Evolutionary conservation across 2,113 vertebrate species (phyloP).

Genomic region (Trochalopteron elliotii): DNA sequence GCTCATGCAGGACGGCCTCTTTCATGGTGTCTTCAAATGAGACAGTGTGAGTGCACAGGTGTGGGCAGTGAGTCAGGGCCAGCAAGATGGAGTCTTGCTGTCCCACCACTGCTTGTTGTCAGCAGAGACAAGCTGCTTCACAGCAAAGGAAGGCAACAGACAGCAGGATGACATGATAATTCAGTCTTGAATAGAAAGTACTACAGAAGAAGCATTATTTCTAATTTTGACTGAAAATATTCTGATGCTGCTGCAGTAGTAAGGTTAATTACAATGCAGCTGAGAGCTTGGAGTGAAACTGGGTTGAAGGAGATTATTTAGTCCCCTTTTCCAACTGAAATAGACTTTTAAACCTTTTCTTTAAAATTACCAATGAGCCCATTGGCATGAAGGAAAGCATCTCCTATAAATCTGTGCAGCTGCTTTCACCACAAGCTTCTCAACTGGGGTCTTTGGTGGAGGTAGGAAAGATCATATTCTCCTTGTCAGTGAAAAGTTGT

Average conservation of each 20-base stretch:
- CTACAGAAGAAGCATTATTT: neutral
- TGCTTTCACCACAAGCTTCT: neutral
- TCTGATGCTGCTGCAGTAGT: neutral
- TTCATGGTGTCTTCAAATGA: neutral
- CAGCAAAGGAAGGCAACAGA: neutral
- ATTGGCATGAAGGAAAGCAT: neutral
- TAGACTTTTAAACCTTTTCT: neutral
- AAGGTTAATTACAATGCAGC: neutral
- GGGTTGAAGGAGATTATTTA: neutral
- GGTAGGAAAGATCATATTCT: neutral
- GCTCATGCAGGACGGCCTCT: neutral
- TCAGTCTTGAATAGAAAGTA: neutral
- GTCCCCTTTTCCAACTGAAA: neutral
- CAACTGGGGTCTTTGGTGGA: neutral
- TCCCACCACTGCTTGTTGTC: neutral
- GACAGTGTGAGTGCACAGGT: accelerated
- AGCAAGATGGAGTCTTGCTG: neutral
- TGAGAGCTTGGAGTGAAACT: neutral
- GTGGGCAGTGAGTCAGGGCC: neutral
- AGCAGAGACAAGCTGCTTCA: neutral
- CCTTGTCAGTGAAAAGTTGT: neutral
- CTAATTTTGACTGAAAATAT: neutral
- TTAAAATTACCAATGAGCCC: neutral
- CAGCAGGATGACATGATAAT: neutral
- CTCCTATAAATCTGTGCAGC: neutral